Base-by-base conservation (phyloP, 2,888 invertebrate species). In the Cephus pulcher region DNA sequence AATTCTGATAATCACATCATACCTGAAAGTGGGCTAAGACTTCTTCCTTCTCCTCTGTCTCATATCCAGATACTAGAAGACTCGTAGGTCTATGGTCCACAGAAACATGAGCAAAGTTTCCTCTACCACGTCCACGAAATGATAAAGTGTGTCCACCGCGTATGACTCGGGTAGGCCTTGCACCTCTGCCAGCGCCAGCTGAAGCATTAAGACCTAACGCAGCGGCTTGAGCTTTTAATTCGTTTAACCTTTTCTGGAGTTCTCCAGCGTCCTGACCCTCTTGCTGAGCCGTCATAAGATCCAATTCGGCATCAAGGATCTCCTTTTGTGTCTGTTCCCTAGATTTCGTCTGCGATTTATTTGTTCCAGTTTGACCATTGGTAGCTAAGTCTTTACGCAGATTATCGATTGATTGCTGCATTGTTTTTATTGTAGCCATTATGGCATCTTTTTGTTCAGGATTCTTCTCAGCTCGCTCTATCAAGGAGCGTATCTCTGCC, bases 41-140 rank as follows among this genome's bases (percentile, higher is more conserved):
- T 69, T 95, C 95, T 37, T 96, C 95, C 83, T 96, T 94, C 85
- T 98, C 98, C 81, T 97, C 97, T 15, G 94, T 93, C 86, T 96
- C 95, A 92, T 98, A 98, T 30, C 98, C 98, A 9, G 97, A 96
- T 75, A 98, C 95, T 80, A 97, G 94, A 79, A 98, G 93, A 80
- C 97, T 95, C 3, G 96, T 95, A 1, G 98, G 97, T 78, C 98
- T 93, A 84, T 98, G 96, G 92, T 98, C 98, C 69, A 97, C 95
- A 15, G 96, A 94, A 77, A 95, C 94, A 80, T 93, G 93, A 74
- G 91, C 84, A 76, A 89, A 91, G 76, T 92, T 89, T n/a, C 91
- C 90, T n/a, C 90, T 84, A 40, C 90, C 90, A 79, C 90, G 87
- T 32, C 89, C 86, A 35, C 89, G 84, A 15, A 84, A 86, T 75